Base-by-base conservation (phyloP, 2,888 invertebrate genomes). In the Cerastis leucographa region DNA sequence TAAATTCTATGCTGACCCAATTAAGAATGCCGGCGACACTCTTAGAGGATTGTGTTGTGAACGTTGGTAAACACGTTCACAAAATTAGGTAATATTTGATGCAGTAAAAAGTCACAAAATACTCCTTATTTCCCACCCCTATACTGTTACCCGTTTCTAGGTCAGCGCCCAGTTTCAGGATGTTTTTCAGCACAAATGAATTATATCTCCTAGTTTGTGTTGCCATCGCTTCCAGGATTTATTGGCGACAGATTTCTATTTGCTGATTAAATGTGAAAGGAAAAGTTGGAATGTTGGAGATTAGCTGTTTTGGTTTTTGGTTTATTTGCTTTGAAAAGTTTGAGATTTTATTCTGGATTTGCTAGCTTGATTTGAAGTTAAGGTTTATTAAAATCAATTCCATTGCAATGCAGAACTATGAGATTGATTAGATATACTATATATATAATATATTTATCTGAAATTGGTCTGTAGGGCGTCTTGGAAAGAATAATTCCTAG, bases 111-210 rank as follows among this genome's bases (percentile, higher is more conserved):
- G 25, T 44, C 5, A 54, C 75, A 74, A 56, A 74, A 35, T 51
- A 49, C 17, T 22, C 29, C 19, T 19, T 2, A 9, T 40, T 44
- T 35, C 0, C 56, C 49, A 51, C 22, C 76, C 76, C 14, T 68
- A 42, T 12, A 66, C 8, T 56, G 75, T 89, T 92, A 91, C 91
- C 91, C 90, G 93, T 94, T 93, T 94, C 91, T 93, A 90, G 94
- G 95, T 93, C 94, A 93, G 85, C 87, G 84, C 87, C 87, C 91
- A 91, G 91, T 93, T 94, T 90, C 87, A 84, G 87, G 87, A 90
- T 92, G 91, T 92, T 93, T 94, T 93, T 89, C 91, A 77, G 91
- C 90, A 89, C 89, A 90, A 94, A 95, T 94, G 93, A 94, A 87
- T 93, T 91, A 93, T 90, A 90, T 90, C 86, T 87, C 61, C 70